Evolutionary conservation across 2,888 invertebrate species (phyloP).

Genomic region (Endotricha flammealis): DNA sequence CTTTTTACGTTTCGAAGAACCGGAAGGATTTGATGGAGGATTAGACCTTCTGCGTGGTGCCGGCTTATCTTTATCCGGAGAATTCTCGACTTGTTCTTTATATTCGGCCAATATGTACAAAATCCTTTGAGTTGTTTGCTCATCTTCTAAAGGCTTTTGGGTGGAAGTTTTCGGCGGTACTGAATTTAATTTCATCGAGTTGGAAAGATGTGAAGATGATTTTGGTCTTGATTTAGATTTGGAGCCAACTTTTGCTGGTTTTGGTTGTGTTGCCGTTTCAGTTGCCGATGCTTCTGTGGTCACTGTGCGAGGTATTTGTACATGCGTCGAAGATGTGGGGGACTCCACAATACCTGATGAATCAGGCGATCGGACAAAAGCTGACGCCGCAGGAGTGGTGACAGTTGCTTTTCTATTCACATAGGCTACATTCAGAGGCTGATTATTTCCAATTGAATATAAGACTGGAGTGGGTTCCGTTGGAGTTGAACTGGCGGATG

Average conservation of each 20-base stretch:
- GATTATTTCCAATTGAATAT: slow-evolving; percentile 58
- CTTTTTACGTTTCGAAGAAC: slow-evolving; percentile 84
- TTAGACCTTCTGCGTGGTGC: slow-evolving; percentile 87
- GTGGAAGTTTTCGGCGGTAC: slow-evolving; percentile 75
- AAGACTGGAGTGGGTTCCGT: slow-evolving; percentile 52
- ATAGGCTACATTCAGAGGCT: slow-evolving; percentile 59
- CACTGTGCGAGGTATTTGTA: slow-evolving; percentile 45
- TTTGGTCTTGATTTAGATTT: slow-evolving; percentile 77
- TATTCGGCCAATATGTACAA: slow-evolving; percentile 88
- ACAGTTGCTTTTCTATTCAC: slow-evolving; percentile 61
- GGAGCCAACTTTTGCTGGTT: slow-evolving; percentile 46
- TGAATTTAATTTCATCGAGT: slow-evolving; percentile 80
- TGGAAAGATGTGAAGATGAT: slow-evolving; percentile 75
- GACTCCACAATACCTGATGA: slow-evolving; percentile 57
- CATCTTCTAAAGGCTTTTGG: slow-evolving; percentile 88
- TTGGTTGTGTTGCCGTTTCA: slow-evolving; percentile 37
- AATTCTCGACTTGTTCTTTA: slow-evolving; percentile 87
- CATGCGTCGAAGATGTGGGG: slow-evolving; percentile 52
- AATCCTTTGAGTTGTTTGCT: slow-evolving; percentile 88
- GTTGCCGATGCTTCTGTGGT: slow-evolving; percentile 45
- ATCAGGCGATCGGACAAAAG: slow-evolving; percentile 60
- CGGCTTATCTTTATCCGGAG: slow-evolving; percentile 89
- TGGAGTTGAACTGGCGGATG: slow-evolving; percentile 35
- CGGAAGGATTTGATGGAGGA: slow-evolving; percentile 84
- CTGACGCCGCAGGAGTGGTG: slow-evolving; percentile 48